These are phyloP conservation scores for Ypsolopha scabrella DNA, from an alignment of 2,888 invertebrate species.

Conservation along the genomic window DNA sequence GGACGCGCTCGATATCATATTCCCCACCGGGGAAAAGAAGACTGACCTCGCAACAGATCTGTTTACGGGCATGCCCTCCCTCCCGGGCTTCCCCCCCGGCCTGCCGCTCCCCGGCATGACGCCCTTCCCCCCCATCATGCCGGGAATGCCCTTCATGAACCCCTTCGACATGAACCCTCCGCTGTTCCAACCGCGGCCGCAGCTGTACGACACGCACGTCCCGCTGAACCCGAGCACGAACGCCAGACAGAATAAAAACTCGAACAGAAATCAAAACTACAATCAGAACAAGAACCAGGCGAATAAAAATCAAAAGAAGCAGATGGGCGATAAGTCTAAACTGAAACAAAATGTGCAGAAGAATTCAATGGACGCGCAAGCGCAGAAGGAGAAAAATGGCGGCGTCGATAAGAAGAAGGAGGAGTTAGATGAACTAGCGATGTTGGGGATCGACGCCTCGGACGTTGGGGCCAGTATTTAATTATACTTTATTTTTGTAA, in stretches of 20 bases:
- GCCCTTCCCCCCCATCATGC: slow-evolving; percentile 23
- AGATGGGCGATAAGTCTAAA: too few species aligned
- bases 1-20: slow-evolving; percentile 75
- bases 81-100: slow-evolving; percentile 16
- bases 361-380: slow-evolving; percentile 1
- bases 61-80: slow-evolving; percentile 20
- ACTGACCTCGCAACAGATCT: slow-evolving; percentile 16
- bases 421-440: slow-evolving; percentile 80
- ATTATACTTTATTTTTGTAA: too few species aligned
- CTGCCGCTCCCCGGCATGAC: slow-evolving; percentile 14
- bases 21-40: slow-evolving; percentile 54
- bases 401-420: slow-evolving; percentile 46
- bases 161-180: slow-evolving; percentile 43
- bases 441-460: slow-evolving; percentile 88
- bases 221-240: slow-evolving; percentile 33
- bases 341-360: neutral
- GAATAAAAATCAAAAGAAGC: neutral
- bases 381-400: slow-evolving; percentile 17
- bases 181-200: slow-evolving; percentile 35
- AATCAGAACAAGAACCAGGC: slow-evolving; percentile 7
- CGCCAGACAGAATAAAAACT: slow-evolving; percentile 12
- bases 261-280: slow-evolving; percentile 12
- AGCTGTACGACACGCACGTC: slow-evolving; percentile 52
- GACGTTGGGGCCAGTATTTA: slow-evolving; percentile 73
- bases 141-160: slow-evolving; percentile 33